These are phyloP conservation scores for Elaphurus davidianus DNA, from an alignment of 2,113 vertebrate species.

Conservation along the genomic window DNA sequence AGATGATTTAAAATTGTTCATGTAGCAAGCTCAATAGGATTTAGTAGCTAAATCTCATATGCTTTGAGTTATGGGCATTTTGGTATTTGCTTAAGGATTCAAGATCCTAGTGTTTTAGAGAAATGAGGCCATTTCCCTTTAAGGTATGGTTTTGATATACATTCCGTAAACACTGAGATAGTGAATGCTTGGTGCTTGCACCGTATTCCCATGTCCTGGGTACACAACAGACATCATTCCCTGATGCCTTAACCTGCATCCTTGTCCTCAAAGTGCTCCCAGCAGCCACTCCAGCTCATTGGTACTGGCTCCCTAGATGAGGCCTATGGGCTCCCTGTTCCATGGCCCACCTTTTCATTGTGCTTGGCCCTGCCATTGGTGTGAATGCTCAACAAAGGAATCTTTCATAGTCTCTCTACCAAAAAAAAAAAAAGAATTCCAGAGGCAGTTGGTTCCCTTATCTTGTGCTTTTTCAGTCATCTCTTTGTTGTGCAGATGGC, in stretches of 20 bases:
- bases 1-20: background rate
- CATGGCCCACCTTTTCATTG: background rate
- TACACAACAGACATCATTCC: background rate
- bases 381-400: background rate
- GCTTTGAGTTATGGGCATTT: background rate
- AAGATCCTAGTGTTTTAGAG: background rate
- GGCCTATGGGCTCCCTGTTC: background rate
- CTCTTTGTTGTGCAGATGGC: background rate
- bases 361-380: background rate
- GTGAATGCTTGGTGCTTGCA: background rate
- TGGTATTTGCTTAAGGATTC: background rate
- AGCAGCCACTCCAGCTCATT: fast-evolving
- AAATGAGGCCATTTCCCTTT: conserved; percentile 19
- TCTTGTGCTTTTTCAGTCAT: background rate
- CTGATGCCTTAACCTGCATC: background rate
- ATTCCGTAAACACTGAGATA: background rate
- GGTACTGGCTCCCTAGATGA: background rate
- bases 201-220: background rate
- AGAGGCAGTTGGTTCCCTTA: background rate
- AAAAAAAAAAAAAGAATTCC: background rate
- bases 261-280: background rate
- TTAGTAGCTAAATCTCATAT: background rate
- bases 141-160: background rate
- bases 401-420: background rate
- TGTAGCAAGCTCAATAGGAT: background rate